These are phyloP conservation scores for Leptodactylus fallax DNA, from an alignment of 2,797 vertebrate genomes.

Conservation along the genomic window DNA sequence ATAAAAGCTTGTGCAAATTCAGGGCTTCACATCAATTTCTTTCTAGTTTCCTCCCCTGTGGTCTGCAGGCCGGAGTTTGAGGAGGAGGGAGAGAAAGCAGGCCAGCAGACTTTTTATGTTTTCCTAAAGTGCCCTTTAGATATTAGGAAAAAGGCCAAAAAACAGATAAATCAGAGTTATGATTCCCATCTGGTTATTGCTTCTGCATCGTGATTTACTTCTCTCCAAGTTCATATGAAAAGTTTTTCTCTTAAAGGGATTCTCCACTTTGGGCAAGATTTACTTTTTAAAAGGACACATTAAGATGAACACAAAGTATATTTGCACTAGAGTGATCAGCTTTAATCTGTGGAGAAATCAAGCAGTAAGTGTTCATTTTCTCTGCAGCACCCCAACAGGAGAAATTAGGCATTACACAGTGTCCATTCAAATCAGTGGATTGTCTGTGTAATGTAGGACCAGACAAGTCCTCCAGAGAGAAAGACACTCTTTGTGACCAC, in stretches of 20 bases:
- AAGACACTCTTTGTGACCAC: background rate
- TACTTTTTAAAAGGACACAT: background rate
- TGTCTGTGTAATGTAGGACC: background rate
- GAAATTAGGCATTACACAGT: background rate
- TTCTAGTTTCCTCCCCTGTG: background rate
- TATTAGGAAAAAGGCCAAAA: background rate
- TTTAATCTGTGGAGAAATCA: background rate
- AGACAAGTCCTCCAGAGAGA: background rate
- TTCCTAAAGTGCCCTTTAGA: conserved; percentile 1
- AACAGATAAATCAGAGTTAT: background rate
- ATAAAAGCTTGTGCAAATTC: conserved; percentile 5
- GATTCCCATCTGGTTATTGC: background rate
- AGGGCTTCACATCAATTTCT: conserved; percentile 4
- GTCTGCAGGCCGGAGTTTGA: background rate
- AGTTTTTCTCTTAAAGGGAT: background rate
- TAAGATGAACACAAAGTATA: background rate
- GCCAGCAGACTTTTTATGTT: background rate
- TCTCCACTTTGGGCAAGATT: background rate
- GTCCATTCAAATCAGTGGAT: background rate
- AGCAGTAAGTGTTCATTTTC: background rate
- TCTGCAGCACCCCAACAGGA: background rate
- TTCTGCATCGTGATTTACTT: background rate
- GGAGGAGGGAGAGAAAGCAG: background rate
- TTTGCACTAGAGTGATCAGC: background rate
- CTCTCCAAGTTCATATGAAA: background rate